These are phyloP conservation scores for Orgyia antiqua DNA, from an alignment of 2,888 invertebrate species.

Conservation along the genomic window DNA sequence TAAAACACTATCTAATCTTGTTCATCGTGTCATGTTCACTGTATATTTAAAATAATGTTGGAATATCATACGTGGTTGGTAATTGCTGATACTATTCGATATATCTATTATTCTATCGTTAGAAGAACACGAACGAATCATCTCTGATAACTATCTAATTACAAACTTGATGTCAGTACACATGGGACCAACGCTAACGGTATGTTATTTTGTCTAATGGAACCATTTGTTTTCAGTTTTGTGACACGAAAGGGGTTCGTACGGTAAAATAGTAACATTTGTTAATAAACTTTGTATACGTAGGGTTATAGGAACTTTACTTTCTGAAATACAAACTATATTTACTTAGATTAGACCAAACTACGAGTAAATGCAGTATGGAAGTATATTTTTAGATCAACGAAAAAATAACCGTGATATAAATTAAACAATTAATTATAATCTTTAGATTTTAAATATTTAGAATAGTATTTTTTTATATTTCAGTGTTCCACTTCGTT, in stretches of 20 bases:
- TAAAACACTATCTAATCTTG: constrained; percentile 33
- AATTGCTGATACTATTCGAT: constrained; percentile 27
- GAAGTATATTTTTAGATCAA: too few species aligned
- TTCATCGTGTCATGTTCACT: constrained; percentile 13
- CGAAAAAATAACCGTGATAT: too few species aligned
- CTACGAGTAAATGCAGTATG: too few species aligned
- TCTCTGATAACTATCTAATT: constrained; percentile 73
- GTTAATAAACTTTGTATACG: background rate
- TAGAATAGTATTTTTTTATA: too few species aligned
- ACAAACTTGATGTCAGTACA: constrained; percentile 59
- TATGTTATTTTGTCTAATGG: constrained; percentile 56
- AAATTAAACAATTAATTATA: too few species aligned
- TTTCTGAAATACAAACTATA: too few species aligned
- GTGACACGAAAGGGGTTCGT: constrained; percentile 38
- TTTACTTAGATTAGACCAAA: background rate
- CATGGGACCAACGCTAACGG: constrained; percentile 48
- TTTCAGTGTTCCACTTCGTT: too few species aligned
- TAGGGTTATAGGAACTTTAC: background rate
- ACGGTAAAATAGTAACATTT: constrained; percentile 14
- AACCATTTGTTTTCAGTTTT: constrained; percentile 46
- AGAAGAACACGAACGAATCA: constrained; percentile 52
- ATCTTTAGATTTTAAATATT: too few species aligned
- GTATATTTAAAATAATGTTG: constrained; percentile 18
- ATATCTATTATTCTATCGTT: constrained; percentile 40
- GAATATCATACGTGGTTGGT: constrained; percentile 41